These are phyloP conservation scores for Aurelia aurita DNA, from an alignment of 30 jellyfish, hydroid and myxozoan genomes.

Conservation along the genomic window DNA sequence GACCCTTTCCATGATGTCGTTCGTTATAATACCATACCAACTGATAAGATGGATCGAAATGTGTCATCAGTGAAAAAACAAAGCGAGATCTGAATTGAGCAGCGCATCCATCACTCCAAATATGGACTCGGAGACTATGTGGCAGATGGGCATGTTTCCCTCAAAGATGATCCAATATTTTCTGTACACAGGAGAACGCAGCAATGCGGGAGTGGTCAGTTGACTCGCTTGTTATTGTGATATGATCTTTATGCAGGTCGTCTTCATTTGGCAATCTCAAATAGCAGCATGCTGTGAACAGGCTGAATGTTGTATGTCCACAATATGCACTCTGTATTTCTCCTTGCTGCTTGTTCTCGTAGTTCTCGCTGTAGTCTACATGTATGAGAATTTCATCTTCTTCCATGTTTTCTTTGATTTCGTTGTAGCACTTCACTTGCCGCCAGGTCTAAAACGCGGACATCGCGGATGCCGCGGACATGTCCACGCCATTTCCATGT, in stretches of 20 bases:
- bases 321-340: slow-evolving; percentile 53
- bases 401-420: slow-evolving; percentile 7
- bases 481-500: no score
- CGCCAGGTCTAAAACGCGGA: no score
- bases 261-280: not conserved
- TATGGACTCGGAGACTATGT: not conserved
- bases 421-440: slow-evolving; percentile 19
- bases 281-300: no score
- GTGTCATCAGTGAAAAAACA: slow-evolving; percentile 36
- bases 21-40: slow-evolving; percentile 46
- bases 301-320: slow-evolving; percentile 25
- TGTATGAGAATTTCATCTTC: slow-evolving; percentile 23
- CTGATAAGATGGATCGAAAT: not conserved
- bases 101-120: slow-evolving; percentile 62
- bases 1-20: slow-evolving; percentile 66
- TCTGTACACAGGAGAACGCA: slow-evolving; percentile 15
- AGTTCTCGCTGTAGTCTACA: slow-evolving; percentile 52
- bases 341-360: slow-evolving; percentile 30
- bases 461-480: no score
- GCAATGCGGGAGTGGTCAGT: slow-evolving; percentile 26
- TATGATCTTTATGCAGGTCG: not conserved
- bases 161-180: slow-evolving; percentile 11
- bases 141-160: slow-evolving; percentile 8
- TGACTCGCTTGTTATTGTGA: slow-evolving; percentile 26
- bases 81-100: slow-evolving; percentile 29